A percentile compares a stretch with the other conserved stretches of the same genome.
Evolutionary conservation across 2,113 vertebrate species (phyloP).

Genomic region (Cololabis saira): DNA sequence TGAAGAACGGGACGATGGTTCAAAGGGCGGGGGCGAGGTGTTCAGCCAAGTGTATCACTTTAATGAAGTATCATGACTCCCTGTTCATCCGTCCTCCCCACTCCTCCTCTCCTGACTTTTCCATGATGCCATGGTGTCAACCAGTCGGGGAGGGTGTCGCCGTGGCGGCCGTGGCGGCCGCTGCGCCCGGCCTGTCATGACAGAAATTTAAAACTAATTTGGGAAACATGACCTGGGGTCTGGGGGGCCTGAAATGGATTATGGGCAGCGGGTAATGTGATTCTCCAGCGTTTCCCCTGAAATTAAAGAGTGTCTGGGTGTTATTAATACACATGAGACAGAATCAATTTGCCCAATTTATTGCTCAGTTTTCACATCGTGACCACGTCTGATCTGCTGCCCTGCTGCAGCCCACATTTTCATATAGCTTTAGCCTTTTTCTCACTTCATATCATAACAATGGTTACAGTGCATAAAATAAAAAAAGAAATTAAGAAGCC

Average conservation of each 20-base stretch:
- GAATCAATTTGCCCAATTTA: conserved; percentile 55
- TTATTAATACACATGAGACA: conserved; percentile 56
- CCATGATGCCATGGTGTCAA: conserved; percentile 16
- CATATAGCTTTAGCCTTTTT: neutral
- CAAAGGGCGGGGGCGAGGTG: conserved; percentile 16
- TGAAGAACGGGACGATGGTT: conserved; percentile 5
- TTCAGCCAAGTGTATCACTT: conserved; percentile 60
- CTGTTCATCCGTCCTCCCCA: conserved; percentile 33
- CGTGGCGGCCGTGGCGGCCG: conserved; percentile 36
- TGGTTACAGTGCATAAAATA: neutral
- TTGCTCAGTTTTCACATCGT: conserved; percentile 26
- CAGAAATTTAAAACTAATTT: conserved; percentile 62
- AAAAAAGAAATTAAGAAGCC: neutral
- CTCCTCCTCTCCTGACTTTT: conserved; percentile 6
- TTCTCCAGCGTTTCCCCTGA: conserved; percentile 56
- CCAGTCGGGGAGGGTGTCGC: conserved; percentile 42
- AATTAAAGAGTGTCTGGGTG: conserved; percentile 58
- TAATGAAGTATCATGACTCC: conserved; percentile 64
- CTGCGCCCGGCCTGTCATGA: conserved; percentile 31
- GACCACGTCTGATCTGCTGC: conserved; percentile 15
- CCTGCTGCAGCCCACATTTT: neutral
- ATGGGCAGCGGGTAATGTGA: conserved; percentile 49
- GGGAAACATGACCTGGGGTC: conserved; percentile 56
- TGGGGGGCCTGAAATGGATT: conserved; percentile 67
- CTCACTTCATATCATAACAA: neutral